Base-by-base conservation (phyloP, 1,140 invertebrate genomes). In the Chymomyza costata region DNA sequence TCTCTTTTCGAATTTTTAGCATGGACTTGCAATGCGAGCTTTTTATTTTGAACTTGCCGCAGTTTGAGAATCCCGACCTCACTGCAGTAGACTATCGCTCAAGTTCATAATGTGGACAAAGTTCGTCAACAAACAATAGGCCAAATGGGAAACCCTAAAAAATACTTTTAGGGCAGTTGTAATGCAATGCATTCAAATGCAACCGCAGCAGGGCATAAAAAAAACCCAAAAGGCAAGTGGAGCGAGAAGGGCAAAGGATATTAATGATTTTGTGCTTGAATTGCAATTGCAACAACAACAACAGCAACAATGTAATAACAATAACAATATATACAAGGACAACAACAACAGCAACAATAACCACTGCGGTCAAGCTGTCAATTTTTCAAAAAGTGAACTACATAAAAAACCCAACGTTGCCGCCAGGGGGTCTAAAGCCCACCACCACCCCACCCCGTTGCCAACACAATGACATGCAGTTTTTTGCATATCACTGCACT, bases 261-360 rank as follows among this genome's bases (percentile, higher is more conserved):
- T 83, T 83, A 83, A 83, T 83, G 81, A 83, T 83, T 83, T 83
- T 71, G 67, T 81, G 74, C 81, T 76, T 83, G 61, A 83, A 83
- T 76, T 81, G 74, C 53, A 73, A 80, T 66, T 66, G 65, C 68
- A 78, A 62, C 48, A 49, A 56, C 61, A 56, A 61, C 38, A 49
- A 40, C 16, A 50, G 46, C 41, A 65, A 56, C 30, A 48, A 55
- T 78, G 71, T 68, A 73, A 68, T 71, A 78, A 81, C 52, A 66
- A 66, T 66, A 61, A 65, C 66, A 82, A 70, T 78, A 78, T 66
- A 73, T 71, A 56, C 57, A 66, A 32, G 44, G 19, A 25, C 34
- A 48, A 25, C 19, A 40, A 13, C 25, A 21, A 39, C 38, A 48
- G 44, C 21, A 50, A 45, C 19, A 47, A 19, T 28, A 41, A 43